These are phyloP conservation scores for Papilio xuthus DNA, from an alignment of 1,140 invertebrate genomes.

Conservation along the genomic window DNA sequence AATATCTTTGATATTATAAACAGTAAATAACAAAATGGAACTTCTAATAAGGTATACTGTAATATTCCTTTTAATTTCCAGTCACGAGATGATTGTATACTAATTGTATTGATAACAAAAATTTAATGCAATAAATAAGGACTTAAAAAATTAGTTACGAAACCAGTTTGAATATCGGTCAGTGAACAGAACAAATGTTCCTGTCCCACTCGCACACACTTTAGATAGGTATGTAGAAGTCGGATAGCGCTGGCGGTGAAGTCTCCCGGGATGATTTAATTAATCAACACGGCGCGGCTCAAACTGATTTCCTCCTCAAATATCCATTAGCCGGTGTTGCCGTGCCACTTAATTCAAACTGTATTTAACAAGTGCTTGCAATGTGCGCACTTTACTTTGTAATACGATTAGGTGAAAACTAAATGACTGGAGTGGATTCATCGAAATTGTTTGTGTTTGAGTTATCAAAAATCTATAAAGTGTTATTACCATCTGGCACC, in stretches of 20 bases:
- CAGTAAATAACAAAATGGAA: neutral
- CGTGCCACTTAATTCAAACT: slow-evolving; percentile 58
- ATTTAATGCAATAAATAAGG: neutral
- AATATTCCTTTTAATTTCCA: neutral
- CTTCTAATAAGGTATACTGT: neutral
- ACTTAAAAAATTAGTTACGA: neutral
- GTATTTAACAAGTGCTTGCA: slow-evolving; percentile 34
- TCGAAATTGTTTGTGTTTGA: neutral
- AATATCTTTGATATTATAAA: neutral
- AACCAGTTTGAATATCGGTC: slow-evolving; percentile 11
- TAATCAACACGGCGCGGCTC: slow-evolving; percentile 67
- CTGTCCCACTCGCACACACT: slow-evolving; percentile 34
- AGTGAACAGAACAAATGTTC: neutral
- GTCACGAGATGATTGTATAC: neutral
- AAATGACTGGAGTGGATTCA: neutral
- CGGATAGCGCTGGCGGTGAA: slow-evolving; percentile 45
- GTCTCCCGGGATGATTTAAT: slow-evolving; percentile 73
- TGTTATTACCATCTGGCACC: too few species aligned
- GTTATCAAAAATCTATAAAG: neutral
- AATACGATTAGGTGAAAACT: slow-evolving; percentile 22
- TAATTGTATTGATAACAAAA: neutral
- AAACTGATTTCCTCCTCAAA: slow-evolving; percentile 75
- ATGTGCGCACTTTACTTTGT: neutral
- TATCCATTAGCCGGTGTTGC: slow-evolving; percentile 76
- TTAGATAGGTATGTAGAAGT: slow-evolving; percentile 17